These are phyloP conservation scores for Pica pica DNA, from an alignment of 2,113 vertebrate species.

Conservation along the genomic window DNA sequence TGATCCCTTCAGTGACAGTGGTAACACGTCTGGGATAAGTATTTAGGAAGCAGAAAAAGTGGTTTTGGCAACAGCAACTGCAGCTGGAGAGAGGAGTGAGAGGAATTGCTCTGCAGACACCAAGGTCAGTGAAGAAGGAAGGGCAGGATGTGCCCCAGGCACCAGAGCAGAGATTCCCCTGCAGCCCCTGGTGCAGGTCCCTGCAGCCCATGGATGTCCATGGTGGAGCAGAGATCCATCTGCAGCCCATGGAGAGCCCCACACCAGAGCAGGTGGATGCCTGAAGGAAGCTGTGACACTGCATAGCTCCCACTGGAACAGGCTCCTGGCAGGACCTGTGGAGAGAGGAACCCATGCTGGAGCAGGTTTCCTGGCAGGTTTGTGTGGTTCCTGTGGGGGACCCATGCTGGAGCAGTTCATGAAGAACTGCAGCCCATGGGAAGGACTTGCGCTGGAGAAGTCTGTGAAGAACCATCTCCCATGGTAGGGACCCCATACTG, in stretches of 20 bases:
- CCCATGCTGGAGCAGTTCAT: accelerated
- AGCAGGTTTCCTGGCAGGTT: neutral
- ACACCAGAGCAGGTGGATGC: neutral
- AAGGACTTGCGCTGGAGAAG: neutral
- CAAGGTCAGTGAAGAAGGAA: neutral
- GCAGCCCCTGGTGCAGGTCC: neutral
- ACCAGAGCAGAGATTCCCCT: neutral
- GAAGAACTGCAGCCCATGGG: neutral
- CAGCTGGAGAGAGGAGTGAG: neutral
- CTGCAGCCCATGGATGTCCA: neutral
- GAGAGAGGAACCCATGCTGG: neutral
- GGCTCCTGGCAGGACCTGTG: neutral
- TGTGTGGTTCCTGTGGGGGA: neutral
- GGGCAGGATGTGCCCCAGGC: neutral
- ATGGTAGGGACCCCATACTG: neutral
- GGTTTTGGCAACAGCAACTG: neutral
- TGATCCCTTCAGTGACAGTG: neutral
- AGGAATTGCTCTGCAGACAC: neutral
- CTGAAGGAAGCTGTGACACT: neutral
- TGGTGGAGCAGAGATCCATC: neutral
- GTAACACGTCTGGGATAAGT: neutral
- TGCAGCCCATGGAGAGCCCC: neutral
- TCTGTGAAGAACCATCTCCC: neutral
- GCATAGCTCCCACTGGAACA: neutral
- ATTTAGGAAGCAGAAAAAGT: neutral